phyloP scores from a whole-genome alignment of 2,888 invertebrate genomes.

The Rotaria socialis region DNA sequence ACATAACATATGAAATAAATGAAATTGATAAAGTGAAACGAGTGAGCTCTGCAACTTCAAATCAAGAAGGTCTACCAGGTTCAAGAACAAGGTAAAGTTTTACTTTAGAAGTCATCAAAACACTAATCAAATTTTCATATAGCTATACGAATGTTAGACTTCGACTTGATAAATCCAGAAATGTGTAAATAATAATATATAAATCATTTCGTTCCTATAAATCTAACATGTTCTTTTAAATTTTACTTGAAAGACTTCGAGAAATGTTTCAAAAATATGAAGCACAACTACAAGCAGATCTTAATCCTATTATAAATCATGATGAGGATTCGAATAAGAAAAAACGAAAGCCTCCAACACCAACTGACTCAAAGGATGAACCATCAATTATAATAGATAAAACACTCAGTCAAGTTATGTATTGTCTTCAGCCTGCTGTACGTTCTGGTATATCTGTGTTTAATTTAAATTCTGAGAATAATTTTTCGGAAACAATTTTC shows the following conservation, averaged over 20 bases:
- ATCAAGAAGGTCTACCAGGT: background rate
- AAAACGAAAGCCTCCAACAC: background rate
- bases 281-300: no score
- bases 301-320: no score
- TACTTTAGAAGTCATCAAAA: background rate
- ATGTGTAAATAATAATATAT: background rate
- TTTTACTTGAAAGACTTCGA: no score
- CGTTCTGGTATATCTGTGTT: background rate
- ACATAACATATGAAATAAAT: background rate
- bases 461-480: background rate
- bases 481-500: constrained; percentile 1
- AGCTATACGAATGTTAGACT: background rate
- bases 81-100: background rate
- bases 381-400: background rate
- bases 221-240: no score
- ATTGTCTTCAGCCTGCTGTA: constrained; percentile 24
- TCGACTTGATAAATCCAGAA: background rate
- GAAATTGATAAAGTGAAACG: background rate
- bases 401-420: background rate
- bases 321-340: background rate
- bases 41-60: background rate
- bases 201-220: no score
- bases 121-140: no score
- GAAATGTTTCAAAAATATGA: no score
- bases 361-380: no score